These are phyloP conservation scores for Hydrotaea diabolus DNA, from an alignment of 2,888 invertebrate species.

Conservation along the genomic window DNA sequence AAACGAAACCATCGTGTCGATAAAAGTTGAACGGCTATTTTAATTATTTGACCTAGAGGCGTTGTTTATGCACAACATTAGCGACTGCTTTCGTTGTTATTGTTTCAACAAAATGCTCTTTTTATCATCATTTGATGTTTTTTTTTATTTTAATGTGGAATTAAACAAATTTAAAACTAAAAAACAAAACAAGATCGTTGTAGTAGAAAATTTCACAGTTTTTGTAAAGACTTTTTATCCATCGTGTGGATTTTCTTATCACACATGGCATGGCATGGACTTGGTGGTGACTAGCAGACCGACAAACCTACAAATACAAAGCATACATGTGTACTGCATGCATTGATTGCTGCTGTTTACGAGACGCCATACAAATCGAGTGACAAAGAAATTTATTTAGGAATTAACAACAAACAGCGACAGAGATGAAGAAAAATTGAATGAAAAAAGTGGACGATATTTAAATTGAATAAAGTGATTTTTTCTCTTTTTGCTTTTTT, in stretches of 20 bases:
- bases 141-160: conserved; percentile 13
- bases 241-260: conserved; percentile 56
- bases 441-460: conserved; percentile 40
- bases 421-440: conserved; percentile 16
- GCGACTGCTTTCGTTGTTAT: conserved; percentile 7
- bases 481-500: conserved; percentile 52
- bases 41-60: conserved; percentile 61
- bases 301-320: neutral
- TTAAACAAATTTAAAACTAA: conserved; percentile 43
- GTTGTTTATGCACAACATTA: conserved; percentile 48
- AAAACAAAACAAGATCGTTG: conserved; percentile 50
- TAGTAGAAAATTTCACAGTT: conserved; percentile 33
- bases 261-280: conserved; percentile 45
- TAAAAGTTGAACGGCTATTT: conserved; percentile 28
- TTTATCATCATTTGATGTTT: conserved; percentile 51
- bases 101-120: conserved; percentile 46
- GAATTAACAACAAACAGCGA: conserved; percentile 34
- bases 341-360: conserved; percentile 32
- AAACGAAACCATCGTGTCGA: conserved; percentile 20
- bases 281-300: neutral
- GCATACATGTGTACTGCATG: neutral
- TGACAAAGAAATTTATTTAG: conserved; percentile 58
- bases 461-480: conserved; percentile 64
- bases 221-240: conserved; percentile 25
- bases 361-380: conserved; percentile 55